A percentile compares a stretch with the other conserved stretches of the same genome.
phyloP scores from a whole-genome alignment of 2,888 invertebrate species.

The Allolobophora icterica region DNA sequence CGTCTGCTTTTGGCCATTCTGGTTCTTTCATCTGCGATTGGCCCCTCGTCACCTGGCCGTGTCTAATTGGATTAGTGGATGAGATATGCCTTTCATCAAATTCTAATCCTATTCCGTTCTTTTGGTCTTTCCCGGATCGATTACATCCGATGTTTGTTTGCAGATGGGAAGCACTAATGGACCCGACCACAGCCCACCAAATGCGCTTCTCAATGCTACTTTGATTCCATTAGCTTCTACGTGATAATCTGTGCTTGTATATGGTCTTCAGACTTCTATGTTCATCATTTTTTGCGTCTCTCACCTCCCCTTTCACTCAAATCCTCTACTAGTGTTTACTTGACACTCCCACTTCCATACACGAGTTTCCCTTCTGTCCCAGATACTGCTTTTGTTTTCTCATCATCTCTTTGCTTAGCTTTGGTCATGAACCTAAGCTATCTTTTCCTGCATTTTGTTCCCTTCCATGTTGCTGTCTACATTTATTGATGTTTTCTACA shows the following conservation, averaged over 20 bases:
- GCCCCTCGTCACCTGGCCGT: background rate
- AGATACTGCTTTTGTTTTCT: too few relatives aligned
- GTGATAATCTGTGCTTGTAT: background rate
- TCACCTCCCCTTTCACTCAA: too few relatives aligned
- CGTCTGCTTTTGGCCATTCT: conserved; percentile 17
- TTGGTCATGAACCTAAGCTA: too few relatives aligned
- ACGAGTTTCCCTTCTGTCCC: too few relatives aligned
- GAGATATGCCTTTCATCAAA: conserved; percentile 6
- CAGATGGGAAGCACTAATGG: conserved; percentile 17
- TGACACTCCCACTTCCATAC: too few relatives aligned
- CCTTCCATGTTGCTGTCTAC: too few relatives aligned
- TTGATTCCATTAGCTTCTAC: background rate
- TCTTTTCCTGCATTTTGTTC: too few relatives aligned
- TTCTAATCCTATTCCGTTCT: background rate
- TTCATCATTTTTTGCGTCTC: background rate
- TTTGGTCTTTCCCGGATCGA: background rate
- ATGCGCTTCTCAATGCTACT: background rate
- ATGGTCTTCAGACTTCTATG: background rate
- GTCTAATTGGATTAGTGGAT: background rate
- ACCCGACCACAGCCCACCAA: background rate
- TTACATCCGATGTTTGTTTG: background rate
- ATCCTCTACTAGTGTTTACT: too few relatives aligned
- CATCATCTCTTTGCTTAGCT: too few relatives aligned
- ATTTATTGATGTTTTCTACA: too few relatives aligned
- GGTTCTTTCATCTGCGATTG: background rate